phyloP scores from a whole-genome alignment of 1,140 invertebrate genomes.

The Lepidurus couesii region DNA sequence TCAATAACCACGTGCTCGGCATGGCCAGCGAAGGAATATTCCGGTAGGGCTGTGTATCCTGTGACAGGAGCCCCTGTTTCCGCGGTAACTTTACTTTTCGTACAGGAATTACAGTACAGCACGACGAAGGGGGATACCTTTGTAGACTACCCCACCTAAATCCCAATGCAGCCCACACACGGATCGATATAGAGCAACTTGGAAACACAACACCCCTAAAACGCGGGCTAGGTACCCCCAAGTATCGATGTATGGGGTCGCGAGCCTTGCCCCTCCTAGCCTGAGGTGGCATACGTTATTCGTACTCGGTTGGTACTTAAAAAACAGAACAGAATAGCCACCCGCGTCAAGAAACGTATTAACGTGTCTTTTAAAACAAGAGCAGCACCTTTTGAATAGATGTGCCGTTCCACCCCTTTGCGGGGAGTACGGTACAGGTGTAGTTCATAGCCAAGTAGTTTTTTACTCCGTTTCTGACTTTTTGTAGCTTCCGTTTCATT shows the following conservation, averaged over 20 bases:
- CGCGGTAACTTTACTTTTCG: background rate
- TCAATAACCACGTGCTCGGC: too few species aligned
- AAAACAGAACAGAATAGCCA: background rate
- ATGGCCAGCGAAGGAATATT: too few species aligned
- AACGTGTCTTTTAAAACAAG: background rate
- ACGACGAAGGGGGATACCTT: background rate
- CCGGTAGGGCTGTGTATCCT: too few species aligned
- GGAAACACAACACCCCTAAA: background rate
- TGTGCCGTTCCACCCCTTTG: background rate
- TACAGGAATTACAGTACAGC: background rate
- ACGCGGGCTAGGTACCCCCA: background rate
- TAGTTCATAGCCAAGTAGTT: background rate
- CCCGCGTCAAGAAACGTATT: slow-evolving; percentile 20
- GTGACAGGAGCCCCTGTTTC: too few species aligned
- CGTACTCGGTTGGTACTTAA: background rate
- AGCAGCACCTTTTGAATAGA: background rate
- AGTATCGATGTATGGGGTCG: background rate
- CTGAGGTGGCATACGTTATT: too few species aligned
- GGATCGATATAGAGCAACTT: background rate
- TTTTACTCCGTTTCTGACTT: too few species aligned
- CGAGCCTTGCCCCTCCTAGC: background rate
- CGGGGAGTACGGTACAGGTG: background rate
- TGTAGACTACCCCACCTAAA: background rate
- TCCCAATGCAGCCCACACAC: background rate
- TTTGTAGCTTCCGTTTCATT: too few species aligned